Evolutionary conservation across 2,113 vertebrate genomes (phyloP).

Genomic region (Mus pahari): DNA sequence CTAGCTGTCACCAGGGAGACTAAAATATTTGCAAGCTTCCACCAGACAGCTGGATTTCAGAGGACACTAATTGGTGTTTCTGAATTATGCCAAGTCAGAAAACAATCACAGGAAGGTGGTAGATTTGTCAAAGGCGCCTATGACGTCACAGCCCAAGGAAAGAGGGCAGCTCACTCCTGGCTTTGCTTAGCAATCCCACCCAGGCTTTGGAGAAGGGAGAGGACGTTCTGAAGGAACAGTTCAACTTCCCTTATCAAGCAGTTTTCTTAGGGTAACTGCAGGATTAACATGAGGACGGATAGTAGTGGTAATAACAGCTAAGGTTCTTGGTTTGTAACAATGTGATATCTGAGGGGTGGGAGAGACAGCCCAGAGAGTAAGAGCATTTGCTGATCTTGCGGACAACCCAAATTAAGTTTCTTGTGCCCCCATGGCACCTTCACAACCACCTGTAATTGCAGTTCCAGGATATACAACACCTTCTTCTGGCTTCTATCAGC

Average conservation of each 20-base stretch:
- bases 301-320: background rate
- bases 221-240: background rate
- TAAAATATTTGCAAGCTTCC: constrained; percentile 40
- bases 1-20: constrained; percentile 49
- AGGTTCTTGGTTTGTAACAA: background rate
- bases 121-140: constrained; percentile 34
- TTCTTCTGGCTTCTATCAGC: background rate
- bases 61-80: constrained; percentile 66
- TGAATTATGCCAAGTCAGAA: constrained; percentile 52
- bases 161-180: background rate
- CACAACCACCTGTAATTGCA: background rate
- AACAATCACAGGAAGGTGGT: constrained; percentile 7
- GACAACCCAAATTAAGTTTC: background rate
- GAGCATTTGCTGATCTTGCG: background rate
- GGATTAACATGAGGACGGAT: background rate
- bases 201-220: constrained; percentile 36
- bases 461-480: background rate
- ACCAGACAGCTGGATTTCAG: constrained; percentile 61
- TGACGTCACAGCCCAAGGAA: background rate
- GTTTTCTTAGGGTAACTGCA: background rate
- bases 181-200: constrained; percentile 54
- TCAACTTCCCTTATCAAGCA: constrained; percentile 4
- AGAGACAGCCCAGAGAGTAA: background rate
- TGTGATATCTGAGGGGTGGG: too few species aligned
- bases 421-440: background rate